Base-by-base conservation (phyloP, 2,113 vertebrate genomes). In the Coregonus clupeaformis region DNA sequence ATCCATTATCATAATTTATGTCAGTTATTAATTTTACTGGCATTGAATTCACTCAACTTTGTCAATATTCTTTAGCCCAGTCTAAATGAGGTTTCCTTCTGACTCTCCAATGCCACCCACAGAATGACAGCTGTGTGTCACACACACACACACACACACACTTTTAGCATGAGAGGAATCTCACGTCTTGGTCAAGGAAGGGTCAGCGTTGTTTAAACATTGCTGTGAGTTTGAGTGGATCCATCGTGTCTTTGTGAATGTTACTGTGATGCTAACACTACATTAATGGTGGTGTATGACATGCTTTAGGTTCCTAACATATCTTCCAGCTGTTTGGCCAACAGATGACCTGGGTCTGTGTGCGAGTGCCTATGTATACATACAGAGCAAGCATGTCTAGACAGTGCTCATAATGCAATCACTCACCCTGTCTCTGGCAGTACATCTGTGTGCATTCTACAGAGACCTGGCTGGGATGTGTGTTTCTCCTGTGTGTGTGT, bases 111-210 rank as follows among this genome's bases (percentile, higher is more conserved):
- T 65, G 63, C 68, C 65, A 1, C 60, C 67, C 52, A 32, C 73
- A 64, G 74, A 76, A 60, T 55, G 84, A 81, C 90, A 90, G 82
- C 87, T 89, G 90, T 32, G 55, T 29, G 16, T 59, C 32, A 60
- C 30, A 60, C 18, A 30, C 69, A 70, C 47, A 70, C 47, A 52
- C 52, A 36, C 18, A 32, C 70, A 72, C 30, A 72, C 70, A n/a
- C 71, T 25, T 18, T 4, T 59, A 25, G 68, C 74, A 79, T 73
- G 42, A 45, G 22, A 16, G 52, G 27, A 70, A 72, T 77, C 72
- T 72, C 9, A 72, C 49, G n/a, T 24, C 47, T 69, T n/a, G 47
- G 64, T 32, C 45, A 25, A 22, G 63, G 80, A 75, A 69, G 82
- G 73, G 80, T 81, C 77, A 74, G 74, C 49, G 65, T 36, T 3